These are phyloP conservation scores for Forpus xanthops DNA, from an alignment of 2,797 vertebrate genomes.

Conservation along the genomic window DNA sequence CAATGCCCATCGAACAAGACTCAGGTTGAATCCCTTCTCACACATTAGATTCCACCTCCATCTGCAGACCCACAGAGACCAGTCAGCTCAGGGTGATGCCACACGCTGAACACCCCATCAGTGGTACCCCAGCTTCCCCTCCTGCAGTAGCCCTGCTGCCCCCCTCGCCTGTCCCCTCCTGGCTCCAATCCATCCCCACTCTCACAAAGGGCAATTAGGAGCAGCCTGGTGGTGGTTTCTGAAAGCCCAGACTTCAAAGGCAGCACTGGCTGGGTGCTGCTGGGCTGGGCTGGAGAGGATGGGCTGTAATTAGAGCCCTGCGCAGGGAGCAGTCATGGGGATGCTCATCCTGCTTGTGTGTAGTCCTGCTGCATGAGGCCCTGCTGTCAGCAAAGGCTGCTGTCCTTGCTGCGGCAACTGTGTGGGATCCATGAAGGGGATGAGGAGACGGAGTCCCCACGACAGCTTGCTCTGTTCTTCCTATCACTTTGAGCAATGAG, in stretches of 20 bases:
- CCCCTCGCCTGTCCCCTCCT: not conserved
- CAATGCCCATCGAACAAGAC: not conserved
- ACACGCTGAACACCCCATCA: not conserved
- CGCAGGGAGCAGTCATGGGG: not conserved
- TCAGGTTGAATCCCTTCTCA: not conserved
- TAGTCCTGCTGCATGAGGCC: not conserved
- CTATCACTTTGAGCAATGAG: too few relatives aligned
- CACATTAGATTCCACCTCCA: rapidly evolving
- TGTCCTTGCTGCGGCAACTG: not conserved
- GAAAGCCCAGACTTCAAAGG: conserved; percentile 5
- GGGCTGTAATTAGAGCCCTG: conserved; percentile 24
- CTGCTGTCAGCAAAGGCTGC: conserved; percentile 5
- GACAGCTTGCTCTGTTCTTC: not conserved
- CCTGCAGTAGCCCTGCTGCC: not conserved
- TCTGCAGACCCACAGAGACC: not conserved
- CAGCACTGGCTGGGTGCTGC: not conserved
- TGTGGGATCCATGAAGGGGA: not conserved
- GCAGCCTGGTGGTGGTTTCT: not conserved
- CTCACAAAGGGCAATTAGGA: not conserved
- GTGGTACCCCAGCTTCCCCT: not conserved
- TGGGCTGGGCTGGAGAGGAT: not conserved
- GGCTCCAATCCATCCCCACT: not conserved
- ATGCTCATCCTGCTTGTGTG: not conserved
- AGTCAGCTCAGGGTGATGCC: not conserved
- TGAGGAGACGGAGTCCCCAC: not conserved